Base-by-base conservation (phyloP, 2,113 vertebrate genomes). In the Pseudopodoces humilis region DNA sequence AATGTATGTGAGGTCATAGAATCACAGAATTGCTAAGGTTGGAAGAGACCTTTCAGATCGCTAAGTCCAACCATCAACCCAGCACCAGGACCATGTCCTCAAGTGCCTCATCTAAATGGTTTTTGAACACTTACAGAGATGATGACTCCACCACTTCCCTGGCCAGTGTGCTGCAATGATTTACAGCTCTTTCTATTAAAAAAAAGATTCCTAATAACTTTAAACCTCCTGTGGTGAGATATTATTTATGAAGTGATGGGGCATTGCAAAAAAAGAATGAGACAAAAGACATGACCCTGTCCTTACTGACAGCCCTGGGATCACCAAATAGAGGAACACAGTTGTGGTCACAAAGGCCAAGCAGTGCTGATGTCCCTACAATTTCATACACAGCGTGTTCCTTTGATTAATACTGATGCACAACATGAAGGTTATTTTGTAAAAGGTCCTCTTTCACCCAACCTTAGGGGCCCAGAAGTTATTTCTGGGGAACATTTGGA, bases 21-120 rank as follows among this genome's bases (percentile, higher is more conserved):
- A 56, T 9, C 17, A 27, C 9, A 15, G n/a, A 60, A 53, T 31
- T 0, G 0, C 31, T 67, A 25, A 28, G 7, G 11, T 3, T 89
- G 47, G n/a, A 55, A 41, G 60, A 53, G 17, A 27, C 16, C 3
- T n/a, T 41, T 27, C 62, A 13, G 20, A 27, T 19, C 47, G 19
- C 1, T 2, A 21, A 25, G 5, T 62, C 12, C 30, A 75, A 10
- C 11, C n/a, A n/a, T 31, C 39, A 82, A 18, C 9, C 9, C 62
- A 39, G 60, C 33, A 39, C 15, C 10, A 10, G 4, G n/a, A 60
- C 17, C 9, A 68, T 27, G 20, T 21, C 13, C 53, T 75, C 33
- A 44, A 33, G 28, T 52, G 19, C 39, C 11, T 47, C 55, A 41
- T 82, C 11, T 13, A 68, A 50, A 30, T 16, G 5, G 5, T 37